A percentile compares a stretch with the other conserved stretches of the same genome.
Conservation (phyloP, 2,888 invertebrate species). For the Teinopalpus imperialis region DNA sequence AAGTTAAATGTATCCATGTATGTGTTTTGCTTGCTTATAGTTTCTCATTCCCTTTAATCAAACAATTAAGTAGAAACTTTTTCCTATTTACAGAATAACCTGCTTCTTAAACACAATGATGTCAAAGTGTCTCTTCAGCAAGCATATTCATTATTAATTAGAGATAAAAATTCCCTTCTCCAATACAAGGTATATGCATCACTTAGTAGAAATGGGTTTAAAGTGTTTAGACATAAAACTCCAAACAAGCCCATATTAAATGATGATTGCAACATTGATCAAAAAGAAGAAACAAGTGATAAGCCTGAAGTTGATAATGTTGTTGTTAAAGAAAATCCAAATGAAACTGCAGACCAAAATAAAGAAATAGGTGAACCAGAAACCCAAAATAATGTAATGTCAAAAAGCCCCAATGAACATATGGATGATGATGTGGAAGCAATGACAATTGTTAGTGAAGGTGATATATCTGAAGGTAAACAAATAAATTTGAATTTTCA, state of each 20-base stretch:
- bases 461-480: neutral
- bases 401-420: neutral
- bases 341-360: neutral
- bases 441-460: neutral
- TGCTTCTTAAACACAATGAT: slow-evolving; percentile 80
- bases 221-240: slow-evolving; percentile 68
- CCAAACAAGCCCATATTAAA: neutral
- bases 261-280: too few species aligned
- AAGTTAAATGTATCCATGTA: too few species aligned
- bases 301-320: neutral
- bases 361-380: neutral
- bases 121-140: slow-evolving; percentile 84
- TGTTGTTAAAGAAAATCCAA: neutral
- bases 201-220: slow-evolving; percentile 80
- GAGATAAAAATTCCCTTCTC: slow-evolving; percentile 52
- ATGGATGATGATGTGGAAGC: neutral
- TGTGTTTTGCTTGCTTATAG: too few species aligned
- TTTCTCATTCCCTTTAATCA: too few species aligned
- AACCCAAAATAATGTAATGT: neutral
- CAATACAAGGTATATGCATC: slow-evolving; percentile 84
- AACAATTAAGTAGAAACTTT: too few species aligned
- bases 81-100: slow-evolving; percentile 84
- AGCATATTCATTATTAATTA: slow-evolving; percentile 81
- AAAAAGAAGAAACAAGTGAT: too few species aligned
- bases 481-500: too few species aligned